Conservation (phyloP, 2,113 vertebrate genomes). For the Blennius ocellaris region DNA sequence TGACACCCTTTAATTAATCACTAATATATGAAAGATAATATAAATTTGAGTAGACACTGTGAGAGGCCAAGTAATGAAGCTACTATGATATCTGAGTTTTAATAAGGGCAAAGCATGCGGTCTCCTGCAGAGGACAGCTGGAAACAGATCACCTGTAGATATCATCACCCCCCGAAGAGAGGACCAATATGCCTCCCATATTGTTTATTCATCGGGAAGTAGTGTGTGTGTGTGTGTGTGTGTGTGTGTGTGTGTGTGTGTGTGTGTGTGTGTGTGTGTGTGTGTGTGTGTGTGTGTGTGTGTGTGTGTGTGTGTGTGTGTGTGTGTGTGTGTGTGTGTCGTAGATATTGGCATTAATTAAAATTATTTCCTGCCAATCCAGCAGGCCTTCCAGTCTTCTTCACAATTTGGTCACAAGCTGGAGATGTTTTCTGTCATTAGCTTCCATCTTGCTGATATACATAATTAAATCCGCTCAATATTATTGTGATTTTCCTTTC, state of each 20-base stretch:
- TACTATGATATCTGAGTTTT: slow-evolving; percentile 49
- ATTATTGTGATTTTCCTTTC: too few relatives aligned
- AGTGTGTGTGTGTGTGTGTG: background rate
- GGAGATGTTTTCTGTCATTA: background rate
- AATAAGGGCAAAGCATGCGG: slow-evolving; percentile 52
- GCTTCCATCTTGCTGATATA: background rate
- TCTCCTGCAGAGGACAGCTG: slow-evolving; percentile 30
- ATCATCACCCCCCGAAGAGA: slow-evolving; percentile 26
- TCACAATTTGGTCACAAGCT: slow-evolving; percentile 19
- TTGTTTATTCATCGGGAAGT: slow-evolving; percentile 47
- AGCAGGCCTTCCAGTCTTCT: slow-evolving; percentile 5
- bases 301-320: background rate
- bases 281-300: background rate
- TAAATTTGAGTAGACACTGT: slow-evolving; percentile 28
- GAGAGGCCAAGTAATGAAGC: slow-evolving; percentile 61
- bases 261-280: background rate
- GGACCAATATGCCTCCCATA: slow-evolving; percentile 7
- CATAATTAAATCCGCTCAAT: background rate
- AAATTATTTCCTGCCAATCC: slow-evolving; percentile 50
- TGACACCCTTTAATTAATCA: slow-evolving; percentile 34
- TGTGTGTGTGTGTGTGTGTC: slow-evolving; percentile 8
- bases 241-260: slow-evolving; percentile 8
- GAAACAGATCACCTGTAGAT: slow-evolving; percentile 57
- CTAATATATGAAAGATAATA: slow-evolving; percentile 33
- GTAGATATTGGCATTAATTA: slow-evolving; percentile 48